These are phyloP conservation scores for Yponomeuta plumbellus DNA, from an alignment of 2,888 invertebrate genomes.

Conservation along the genomic window DNA sequence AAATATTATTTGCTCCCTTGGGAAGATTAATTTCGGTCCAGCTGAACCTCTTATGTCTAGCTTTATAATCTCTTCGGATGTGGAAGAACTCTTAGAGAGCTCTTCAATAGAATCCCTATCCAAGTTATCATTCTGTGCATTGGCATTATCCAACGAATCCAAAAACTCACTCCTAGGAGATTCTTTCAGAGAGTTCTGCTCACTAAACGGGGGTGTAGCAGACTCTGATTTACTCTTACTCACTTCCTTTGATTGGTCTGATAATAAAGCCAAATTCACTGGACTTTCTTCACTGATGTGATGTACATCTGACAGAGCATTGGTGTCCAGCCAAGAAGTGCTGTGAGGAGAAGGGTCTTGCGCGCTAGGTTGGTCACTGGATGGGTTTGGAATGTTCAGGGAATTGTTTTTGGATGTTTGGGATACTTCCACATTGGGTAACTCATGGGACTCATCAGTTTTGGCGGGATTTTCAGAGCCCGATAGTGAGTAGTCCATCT, in stretches of 20 bases:
- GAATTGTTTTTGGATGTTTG: slow-evolving; percentile 38
- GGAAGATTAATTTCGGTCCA: slow-evolving; percentile 50
- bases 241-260: slow-evolving; percentile 52
- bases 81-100: slow-evolving; percentile 30
- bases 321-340: slow-evolving; percentile 54
- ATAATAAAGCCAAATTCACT: slow-evolving; percentile 50
- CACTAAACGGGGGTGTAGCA: slow-evolving; percentile 24
- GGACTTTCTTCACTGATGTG: slow-evolving; percentile 65
- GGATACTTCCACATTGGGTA: slow-evolving; percentile 37
- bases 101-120: not conserved
- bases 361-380: slow-evolving; percentile 43
- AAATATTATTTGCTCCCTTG: slow-evolving; percentile 61
- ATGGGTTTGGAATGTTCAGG: slow-evolving; percentile 37
- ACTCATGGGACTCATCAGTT: slow-evolving; percentile 30
- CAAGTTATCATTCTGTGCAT: not conserved
- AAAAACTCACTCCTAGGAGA: slow-evolving; percentile 52
- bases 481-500: slow-evolving; percentile 49
- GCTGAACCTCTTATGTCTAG: slow-evolving; percentile 67
- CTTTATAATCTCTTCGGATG: slow-evolving; percentile 69
- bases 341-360: slow-evolving; percentile 48
- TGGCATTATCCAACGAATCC: slow-evolving; percentile 59
- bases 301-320: slow-evolving; percentile 46
- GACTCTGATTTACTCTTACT: slow-evolving; percentile 32
- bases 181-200: slow-evolving; percentile 30
- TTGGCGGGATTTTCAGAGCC: slow-evolving; percentile 42